Evolutionary conservation across 2,113 vertebrate genomes (phyloP).

Genomic region (Leptocoma aspasia): DNA sequence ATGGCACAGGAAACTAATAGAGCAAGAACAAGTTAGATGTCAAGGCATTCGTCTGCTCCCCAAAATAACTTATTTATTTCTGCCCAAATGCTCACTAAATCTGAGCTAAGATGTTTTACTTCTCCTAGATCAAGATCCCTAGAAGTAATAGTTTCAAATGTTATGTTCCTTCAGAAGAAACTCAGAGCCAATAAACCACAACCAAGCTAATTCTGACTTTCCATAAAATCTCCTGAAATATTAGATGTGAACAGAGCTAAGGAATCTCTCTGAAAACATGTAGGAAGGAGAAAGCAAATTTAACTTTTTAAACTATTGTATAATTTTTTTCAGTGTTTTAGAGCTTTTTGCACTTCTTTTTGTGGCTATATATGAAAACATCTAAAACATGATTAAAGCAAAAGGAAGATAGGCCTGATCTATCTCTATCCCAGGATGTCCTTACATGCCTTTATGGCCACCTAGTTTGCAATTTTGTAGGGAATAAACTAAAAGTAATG

Average conservation of each 20-base stretch:
- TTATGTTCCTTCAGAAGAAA: background rate
- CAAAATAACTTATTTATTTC: background rate
- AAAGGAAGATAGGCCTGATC: background rate
- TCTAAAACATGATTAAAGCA: background rate
- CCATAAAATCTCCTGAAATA: background rate
- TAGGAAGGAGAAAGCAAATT: background rate
- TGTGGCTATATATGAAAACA: background rate
- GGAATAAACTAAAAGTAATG: background rate
- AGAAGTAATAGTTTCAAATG: background rate
- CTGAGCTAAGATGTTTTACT: background rate
- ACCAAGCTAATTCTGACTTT: background rate
- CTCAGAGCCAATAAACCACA: background rate
- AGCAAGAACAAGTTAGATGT: background rate
- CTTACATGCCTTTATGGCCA: background rate
- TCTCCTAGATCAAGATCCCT: background rate
- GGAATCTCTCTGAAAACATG: background rate
- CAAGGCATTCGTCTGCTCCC: background rate
- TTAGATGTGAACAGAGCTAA: background rate
- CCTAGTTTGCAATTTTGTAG: background rate
- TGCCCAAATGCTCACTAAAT: background rate
- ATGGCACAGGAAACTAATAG: background rate
- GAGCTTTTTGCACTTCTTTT: background rate
- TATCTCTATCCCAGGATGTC: background rate
- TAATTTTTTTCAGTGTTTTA: background rate
- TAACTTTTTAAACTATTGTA: background rate